Evolutionary conservation across 2,888 invertebrate species (phyloP).

Genomic region (Celastrina argiolus): DNA sequence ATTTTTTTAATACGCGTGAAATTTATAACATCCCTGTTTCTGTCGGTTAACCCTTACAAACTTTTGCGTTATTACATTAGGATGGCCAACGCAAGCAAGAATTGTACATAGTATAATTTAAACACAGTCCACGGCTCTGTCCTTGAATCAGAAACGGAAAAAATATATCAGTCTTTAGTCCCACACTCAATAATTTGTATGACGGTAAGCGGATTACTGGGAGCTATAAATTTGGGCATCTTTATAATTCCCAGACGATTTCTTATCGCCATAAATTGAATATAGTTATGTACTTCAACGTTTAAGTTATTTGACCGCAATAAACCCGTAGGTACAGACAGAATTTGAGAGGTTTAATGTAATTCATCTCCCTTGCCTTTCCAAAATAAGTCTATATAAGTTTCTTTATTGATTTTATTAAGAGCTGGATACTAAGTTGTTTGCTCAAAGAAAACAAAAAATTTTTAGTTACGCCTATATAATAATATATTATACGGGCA

Average conservation of each 20-base stretch:
- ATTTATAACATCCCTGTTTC: no score
- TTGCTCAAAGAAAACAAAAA: no score
- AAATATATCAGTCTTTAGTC: constrained; percentile 74
- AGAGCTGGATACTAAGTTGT: no score
- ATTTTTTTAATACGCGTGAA: no score
- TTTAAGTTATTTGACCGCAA: constrained; percentile 63
- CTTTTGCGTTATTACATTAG: neutral
- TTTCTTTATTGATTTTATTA: no score
- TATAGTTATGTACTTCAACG: constrained; percentile 56
- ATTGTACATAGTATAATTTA: neutral
- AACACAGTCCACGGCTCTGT: constrained; percentile 23
- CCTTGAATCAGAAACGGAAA: constrained; percentile 50
- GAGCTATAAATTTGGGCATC: constrained; percentile 71
- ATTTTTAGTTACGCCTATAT: no score
- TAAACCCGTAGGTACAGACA: constrained; percentile 40
- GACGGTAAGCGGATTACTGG: constrained; percentile 69
- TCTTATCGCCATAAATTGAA: constrained; percentile 72
- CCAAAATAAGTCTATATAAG: no score
- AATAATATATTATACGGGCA: no score
- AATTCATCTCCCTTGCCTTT: no score
- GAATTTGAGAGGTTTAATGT: neutral
- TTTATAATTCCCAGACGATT: constrained; percentile 73
- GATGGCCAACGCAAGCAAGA: neutral
- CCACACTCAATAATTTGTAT: constrained; percentile 72
- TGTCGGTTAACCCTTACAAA: no score